phyloP scores from a whole-genome alignment of 2,113 vertebrate genomes.

The Cyphomyrus discorhynchus region DNA sequence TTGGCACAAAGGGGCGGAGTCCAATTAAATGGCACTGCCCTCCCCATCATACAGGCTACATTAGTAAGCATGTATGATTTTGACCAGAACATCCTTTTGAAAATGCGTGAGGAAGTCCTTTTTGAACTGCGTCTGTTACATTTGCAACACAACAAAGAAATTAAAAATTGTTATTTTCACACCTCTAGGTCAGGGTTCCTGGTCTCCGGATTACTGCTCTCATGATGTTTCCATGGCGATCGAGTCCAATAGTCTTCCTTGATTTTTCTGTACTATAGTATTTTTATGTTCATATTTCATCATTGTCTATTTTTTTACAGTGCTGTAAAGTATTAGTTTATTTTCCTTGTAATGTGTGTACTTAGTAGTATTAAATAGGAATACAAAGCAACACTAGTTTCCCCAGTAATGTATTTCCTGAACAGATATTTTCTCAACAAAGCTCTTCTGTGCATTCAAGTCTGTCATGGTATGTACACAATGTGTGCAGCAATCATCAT shows the following conservation, averaged over 20 bases:
- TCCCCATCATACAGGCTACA: too few relatives aligned
- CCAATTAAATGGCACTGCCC: too few relatives aligned
- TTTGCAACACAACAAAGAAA: not conserved
- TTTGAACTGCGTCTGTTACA: not conserved
- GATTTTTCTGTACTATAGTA: not conserved
- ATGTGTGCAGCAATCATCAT: not conserved
- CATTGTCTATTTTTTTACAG: not conserved
- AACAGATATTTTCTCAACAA: not conserved
- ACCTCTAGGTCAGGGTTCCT: not conserved
- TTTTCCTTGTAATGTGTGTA: not conserved
- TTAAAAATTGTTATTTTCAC: not conserved
- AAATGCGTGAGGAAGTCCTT: not conserved
- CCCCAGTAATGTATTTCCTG: not conserved
- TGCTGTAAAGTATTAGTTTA: not conserved
- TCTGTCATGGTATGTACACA: not conserved
- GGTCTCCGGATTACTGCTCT: not conserved
- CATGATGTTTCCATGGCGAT: not conserved
- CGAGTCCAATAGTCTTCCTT: not conserved
- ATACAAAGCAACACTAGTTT: not conserved
- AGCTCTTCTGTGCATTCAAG: not conserved
- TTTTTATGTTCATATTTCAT: not conserved
- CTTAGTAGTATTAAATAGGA: not conserved
- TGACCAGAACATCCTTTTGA: not conserved
- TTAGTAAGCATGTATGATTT: not conserved
- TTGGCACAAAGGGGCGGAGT: too few relatives aligned